Evolutionary conservation across 2,888 invertebrate genomes (phyloP).

Genomic region (Ischnus inquisitorius): DNA sequence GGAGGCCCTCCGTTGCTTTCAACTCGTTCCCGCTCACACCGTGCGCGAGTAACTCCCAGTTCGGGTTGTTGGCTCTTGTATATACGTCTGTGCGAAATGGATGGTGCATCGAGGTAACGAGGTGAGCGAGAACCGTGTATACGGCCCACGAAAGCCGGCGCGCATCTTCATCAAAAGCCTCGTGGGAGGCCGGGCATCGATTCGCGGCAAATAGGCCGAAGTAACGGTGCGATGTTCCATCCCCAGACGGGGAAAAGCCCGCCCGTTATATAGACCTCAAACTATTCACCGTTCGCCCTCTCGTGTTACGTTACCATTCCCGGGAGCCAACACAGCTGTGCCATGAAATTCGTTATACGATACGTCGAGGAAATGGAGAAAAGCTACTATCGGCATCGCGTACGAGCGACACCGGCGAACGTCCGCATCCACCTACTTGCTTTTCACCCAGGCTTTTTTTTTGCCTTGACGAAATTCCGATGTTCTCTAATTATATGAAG

Average conservation of each 20-base stretch:
- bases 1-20: slow-evolving; percentile 41
- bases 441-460: slow-evolving; percentile 8
- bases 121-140: slow-evolving; percentile 48
- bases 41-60: background rate
- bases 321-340: background rate
- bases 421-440: too few relatives aligned
- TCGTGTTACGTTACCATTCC: background rate
- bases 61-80: slow-evolving; percentile 23
- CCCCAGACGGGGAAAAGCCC: slow-evolving; percentile 18
- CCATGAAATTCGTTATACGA: slow-evolving; percentile 1
- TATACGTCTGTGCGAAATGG: slow-evolving; percentile 16
- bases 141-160: slow-evolving; percentile 39
- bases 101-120: slow-evolving; percentile 57
- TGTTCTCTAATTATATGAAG: slow-evolving; percentile 35
- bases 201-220: slow-evolving; percentile 60
- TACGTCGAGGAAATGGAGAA: background rate
- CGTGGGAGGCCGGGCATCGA: slow-evolving; percentile 60
- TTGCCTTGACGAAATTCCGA: slow-evolving; percentile 35
- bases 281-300: slow-evolving; percentile 8
- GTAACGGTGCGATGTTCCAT: slow-evolving; percentile 48
- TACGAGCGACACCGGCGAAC: background rate
- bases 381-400: background rate
- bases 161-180: slow-evolving; percentile 67
- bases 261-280: slow-evolving; percentile 12
- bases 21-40: slow-evolving; percentile 23